These are phyloP conservation scores for Nixonia krombeini DNA, from an alignment of 1,140 invertebrate species.

Conservation along the genomic window DNA sequence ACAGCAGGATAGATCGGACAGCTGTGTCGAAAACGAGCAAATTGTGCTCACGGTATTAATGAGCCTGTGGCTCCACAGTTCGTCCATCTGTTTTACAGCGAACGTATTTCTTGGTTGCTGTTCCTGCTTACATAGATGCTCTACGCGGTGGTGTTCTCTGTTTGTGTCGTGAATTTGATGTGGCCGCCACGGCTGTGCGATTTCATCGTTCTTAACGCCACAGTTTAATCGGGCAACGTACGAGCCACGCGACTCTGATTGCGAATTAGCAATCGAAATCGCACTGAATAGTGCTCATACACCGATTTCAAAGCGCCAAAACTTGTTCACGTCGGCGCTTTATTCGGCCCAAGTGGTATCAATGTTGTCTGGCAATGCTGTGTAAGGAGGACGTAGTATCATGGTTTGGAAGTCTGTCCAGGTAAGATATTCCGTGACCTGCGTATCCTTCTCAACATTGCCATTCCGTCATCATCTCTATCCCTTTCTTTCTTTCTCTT, in stretches of 20 bases:
- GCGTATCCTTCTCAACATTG: neutral
- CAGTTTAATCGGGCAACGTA: slow-evolving; percentile 18
- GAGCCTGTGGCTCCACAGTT: neutral
- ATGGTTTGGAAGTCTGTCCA: slow-evolving; percentile 92
- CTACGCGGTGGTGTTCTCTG: slow-evolving; percentile 34
- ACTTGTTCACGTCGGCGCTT: slow-evolving; percentile 62
- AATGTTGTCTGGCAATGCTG: slow-evolving; percentile 88
- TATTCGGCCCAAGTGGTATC: slow-evolving; percentile 72
- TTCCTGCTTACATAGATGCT: slow-evolving; percentile 47
- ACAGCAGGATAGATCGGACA: slow-evolving; percentile 2
- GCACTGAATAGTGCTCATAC: slow-evolving; percentile 32
- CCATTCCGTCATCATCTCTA: neutral
- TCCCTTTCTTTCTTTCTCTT: slow-evolving; percentile 7
- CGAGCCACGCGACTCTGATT: slow-evolving; percentile 34
- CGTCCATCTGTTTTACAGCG: neutral
- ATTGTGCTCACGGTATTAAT: neutral
- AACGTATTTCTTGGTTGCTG: slow-evolving; percentile 13
- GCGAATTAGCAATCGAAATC: slow-evolving; percentile 21
- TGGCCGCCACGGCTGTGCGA: slow-evolving; percentile 10
- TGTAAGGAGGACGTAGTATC: slow-evolving; percentile 93
- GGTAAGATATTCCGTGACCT: slow-evolving; percentile 48
- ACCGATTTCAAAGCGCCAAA: slow-evolving; percentile 45
- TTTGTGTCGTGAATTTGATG: slow-evolving; percentile 42
- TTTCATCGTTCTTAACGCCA: slow-evolving; percentile 1
- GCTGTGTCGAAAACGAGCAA: neutral